Evolutionary conservation across 2,888 invertebrate species (phyloP), one percentile per base, ranked within the genome.

Genomic region (Zonitis immaculata): DNA sequence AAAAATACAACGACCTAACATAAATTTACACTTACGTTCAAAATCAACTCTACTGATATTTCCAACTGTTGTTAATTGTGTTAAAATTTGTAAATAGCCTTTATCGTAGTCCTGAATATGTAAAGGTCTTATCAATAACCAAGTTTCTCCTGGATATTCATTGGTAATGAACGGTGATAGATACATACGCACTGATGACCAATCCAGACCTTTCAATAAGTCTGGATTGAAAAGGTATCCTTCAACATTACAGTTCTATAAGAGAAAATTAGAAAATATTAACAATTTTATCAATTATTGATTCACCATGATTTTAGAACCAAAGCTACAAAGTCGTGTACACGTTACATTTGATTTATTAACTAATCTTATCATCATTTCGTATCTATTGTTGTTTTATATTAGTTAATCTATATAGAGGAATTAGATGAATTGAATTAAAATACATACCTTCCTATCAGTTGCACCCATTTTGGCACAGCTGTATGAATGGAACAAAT

Each of bases 51-150:
- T 79, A 25, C 84, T 79, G 18, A 95, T 80, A 73, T 88, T 85
- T 54, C 95, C 96, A 14, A 94, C 92, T 56, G 82, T 80, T 2
- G 95, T 95, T 32, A 96, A 79, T 73, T 96, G 93, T 3, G 85
- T 79, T 8, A 96, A 78, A 46, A 95, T 77, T 64, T 89, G 82
- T 49, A 92, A 72, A 69, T 89, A 94, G 0, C 94, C 95, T 77
- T 86, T 88, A 62, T 91, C 87, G 74, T 85, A 94, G 71, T 95
- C 95, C 1, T 82, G 82, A 44, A 87, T 78, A 71, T 86, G 84
- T 16, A 95, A 77, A 0, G 95, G 92, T 61, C 95, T 81, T 22
- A 95, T 85, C 9, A 84, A 75, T 66, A 95, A 81, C 81, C 88
- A 88, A 14, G 80, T 73, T 65, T 88, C 87, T 2, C 91, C 91